Evolutionary conservation across 23 tunicate genomes (phyloP), one percentile per base, ranked within the genome.

Genomic region (Styela plicata): DNA sequence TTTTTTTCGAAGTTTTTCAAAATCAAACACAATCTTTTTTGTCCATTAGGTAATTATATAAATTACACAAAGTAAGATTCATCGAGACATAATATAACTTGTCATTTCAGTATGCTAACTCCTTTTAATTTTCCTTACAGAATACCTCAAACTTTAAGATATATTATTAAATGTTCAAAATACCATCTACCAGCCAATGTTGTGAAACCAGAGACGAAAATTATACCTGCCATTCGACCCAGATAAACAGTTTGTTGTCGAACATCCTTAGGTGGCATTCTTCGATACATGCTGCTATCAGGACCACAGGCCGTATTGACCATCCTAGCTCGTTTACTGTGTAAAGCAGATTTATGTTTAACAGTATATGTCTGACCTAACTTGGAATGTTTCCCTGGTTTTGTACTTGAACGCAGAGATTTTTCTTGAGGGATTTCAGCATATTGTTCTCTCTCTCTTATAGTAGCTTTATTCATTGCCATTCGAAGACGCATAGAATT

Each of bases 261-360:
- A 1, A 76, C 66, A 76, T 73, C 22, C 16, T 17, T 73, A 17
- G 32, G 21, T 33, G 29, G 33, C 2, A 67, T 67, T 52, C 66
- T 76, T 17, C 81, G 65, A 53, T 76, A 76, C 81, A 76, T 76
- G 81, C 81, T 76, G 28, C 37, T 52, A 29, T 76, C 81, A 36
- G 81, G 81, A 24, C 81, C 81, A 53, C 66, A 37, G 0, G 81
- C 81, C 7, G 64, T 76, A 5, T 67, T 33, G 23, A 76, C 26
- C 81, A 44, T 33, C 16, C 17, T 71, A 28, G 16, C 34, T 20
- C 1, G 81, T 76, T 2, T 73, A 16, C 57, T 33, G 18, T 23
- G 25, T 17, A 19, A 22, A 13, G 64, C 63, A 76, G 65, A 1
- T 29, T 76, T 22, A 0, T 24, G 31, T 33, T 25, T 44, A 44